These are phyloP conservation scores for Alosa sapidissima DNA, from an alignment of 2,797 vertebrate species.

Conservation along the genomic window DNA sequence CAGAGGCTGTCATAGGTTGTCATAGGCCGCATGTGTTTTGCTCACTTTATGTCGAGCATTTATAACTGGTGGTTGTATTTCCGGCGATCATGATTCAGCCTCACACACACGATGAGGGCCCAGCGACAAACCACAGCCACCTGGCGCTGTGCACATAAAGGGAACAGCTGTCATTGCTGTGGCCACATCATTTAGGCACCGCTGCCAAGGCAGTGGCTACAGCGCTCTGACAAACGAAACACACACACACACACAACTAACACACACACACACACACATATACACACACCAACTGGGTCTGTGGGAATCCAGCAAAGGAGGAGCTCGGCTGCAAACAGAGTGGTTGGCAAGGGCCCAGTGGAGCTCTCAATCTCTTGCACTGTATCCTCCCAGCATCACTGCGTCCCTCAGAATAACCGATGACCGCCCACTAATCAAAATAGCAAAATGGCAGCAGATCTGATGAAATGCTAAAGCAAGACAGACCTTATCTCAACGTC, in stretches of 20 bases:
- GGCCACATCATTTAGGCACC: not conserved
- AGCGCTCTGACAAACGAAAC: not conserved
- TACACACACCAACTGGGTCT: not conserved
- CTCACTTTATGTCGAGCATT: slow-evolving; percentile 5
- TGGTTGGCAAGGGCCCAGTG: not conserved
- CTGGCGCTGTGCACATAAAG: not conserved
- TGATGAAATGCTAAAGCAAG: not conserved
- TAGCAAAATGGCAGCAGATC: not conserved
- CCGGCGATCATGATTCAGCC: slow-evolving; percentile 26
- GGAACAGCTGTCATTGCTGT: not conserved
- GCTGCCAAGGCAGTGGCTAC: not conserved
- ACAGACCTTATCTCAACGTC: not conserved
- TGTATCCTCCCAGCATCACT: not conserved
- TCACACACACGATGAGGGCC: slow-evolving; percentile 39
- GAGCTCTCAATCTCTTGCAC: not conserved
- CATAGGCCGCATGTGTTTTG: not conserved
- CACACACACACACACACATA: not conserved
- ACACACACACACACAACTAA: not conserved
- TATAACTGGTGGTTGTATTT: slow-evolving; percentile 24
- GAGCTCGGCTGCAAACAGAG: not conserved
- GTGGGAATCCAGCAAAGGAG: not conserved
- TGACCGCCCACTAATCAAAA: not conserved
- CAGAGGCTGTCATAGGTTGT: not conserved
- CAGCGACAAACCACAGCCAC: not conserved
- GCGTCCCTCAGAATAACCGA: not conserved